Evolutionary conservation across 1,140 invertebrate species (phyloP), one percentile per base, ranked within the genome.

Genomic region (Berghia stephanieae): DNA sequence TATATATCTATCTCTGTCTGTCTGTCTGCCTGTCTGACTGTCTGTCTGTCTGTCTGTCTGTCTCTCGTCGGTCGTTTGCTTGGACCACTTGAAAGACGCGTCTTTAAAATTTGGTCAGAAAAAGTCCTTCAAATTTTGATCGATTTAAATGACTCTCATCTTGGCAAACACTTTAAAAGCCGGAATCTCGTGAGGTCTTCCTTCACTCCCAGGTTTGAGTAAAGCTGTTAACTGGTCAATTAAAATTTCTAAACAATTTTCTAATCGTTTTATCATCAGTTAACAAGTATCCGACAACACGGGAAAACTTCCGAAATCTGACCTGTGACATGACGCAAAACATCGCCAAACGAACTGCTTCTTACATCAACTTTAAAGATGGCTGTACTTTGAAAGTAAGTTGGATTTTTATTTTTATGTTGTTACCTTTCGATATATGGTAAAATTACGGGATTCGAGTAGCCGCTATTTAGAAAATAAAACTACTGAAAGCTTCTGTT

Each of bases 271-370:
- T 49, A 13, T 49, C n/a, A 49, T 67, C 8, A 34, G 46, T 42
- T 67, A 63, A 18, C 63, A 76, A 76, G 43, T 76, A 76, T 31
- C 74, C 74, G n/a, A 6, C 38, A n/a, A 44, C 60, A 10, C 43
- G 68, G 36, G 42, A 21, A 21, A 44, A 55, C 34, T 76, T 76
- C 42, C 43, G 66, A 4, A 76, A 76, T 46, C 63, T 76, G 42
- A 76, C 74, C n/a, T 40, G 34, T 10, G 24, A 38, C 18, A 57
- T 76, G 74, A 40, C 31, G 5, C 66, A n/a, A 8, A 24, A 76
- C 60, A 10, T 66, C 10, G 24, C 44, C n/a, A 66, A 40, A 21
- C 57, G 74, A 60, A 76, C 27, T 16, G 46, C 24, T 43, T 44
- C 21, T 67, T 76, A 31, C 44, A 34, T 42, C 44, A 46, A 18